Evolutionary conservation across 2,888 invertebrate genomes (phyloP), one percentile per base, ranked within the genome.

Genomic region (Yponomeuta cagnagella): DNA sequence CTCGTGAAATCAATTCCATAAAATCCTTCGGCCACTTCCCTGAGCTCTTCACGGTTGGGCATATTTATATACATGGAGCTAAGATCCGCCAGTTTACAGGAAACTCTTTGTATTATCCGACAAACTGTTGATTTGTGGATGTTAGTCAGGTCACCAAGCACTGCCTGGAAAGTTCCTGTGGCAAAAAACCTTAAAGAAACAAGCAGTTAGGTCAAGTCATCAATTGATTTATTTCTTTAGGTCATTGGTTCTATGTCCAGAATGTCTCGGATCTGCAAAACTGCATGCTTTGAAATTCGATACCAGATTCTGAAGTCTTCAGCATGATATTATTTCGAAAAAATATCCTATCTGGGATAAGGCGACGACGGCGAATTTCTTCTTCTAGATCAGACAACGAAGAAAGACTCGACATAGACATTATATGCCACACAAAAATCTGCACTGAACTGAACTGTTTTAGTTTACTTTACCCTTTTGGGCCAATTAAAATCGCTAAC

Each of bases 91-190:
- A 69, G 12, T 43, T 68, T 68, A 23, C 15, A 6, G 52, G 69
- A 31, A 31, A 69, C 69, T 10, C 52, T 52, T 69, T 63, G 69
- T 12, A 69, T 52, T 33, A 69, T 58, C n/a, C 69, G 15, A 31
- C 69, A 69, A 15, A 69, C 63, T 37, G 58, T 69, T 23, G 69
- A 69, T 58, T 69, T 69, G 69, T 69, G 58, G 10, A 58, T 33
- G 23, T 69, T 69, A n/a, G 31, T 58, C 15, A 58, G 30, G 31
- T 69, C 69, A 10, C 69, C 63, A 23, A 63, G 30, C 63, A 69
- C 52, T 33, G 52, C 30, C 15, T 69, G 69, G 63, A 63, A 69
- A 15, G 69, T 23, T 52, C 69, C 69, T 9, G 69, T 69, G 30
- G 69, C 69, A 31, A 58, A 69, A 33, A 69, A 69, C 31, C 69